These are phyloP conservation scores for Spheniscus humboldti DNA, from an alignment of 2,797 vertebrate species.

Conservation along the genomic window DNA sequence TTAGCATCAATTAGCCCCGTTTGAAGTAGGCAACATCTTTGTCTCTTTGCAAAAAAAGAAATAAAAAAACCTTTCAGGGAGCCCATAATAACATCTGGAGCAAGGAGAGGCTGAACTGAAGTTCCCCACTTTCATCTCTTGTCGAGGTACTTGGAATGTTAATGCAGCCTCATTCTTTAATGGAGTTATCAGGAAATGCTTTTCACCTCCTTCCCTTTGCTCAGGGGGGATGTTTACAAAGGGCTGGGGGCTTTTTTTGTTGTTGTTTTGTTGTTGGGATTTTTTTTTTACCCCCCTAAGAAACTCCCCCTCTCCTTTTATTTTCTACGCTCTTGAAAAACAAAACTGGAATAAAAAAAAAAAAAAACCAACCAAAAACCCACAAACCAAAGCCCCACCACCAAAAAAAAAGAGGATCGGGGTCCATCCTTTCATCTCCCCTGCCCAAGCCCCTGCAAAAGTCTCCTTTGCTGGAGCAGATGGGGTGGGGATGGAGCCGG, in stretches of 20 bases:
- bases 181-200: constrained; percentile 80
- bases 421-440: background rate
- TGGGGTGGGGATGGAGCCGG: background rate
- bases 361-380: background rate
- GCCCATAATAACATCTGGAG: constrained; percentile 84
- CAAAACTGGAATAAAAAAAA: background rate
- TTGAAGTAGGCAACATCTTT: constrained; percentile 86
- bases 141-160: constrained; percentile 73
- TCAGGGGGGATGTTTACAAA: constrained; percentile 62
- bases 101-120: constrained; percentile 65
- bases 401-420: background rate
- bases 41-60: constrained; percentile 76
- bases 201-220: constrained; percentile 65
- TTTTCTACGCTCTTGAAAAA: background rate
- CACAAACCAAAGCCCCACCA: background rate
- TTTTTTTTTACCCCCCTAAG: background rate
- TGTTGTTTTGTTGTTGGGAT: constrained; percentile 3
- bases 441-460: background rate
- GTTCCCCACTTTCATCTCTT: constrained; percentile 70
- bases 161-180: constrained; percentile 69
- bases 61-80: constrained; percentile 70
- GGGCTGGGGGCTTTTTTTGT: constrained; percentile 6
- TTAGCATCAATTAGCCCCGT: constrained; percentile 91
- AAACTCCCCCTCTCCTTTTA: background rate
- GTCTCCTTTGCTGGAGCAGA: background rate